Conservation (phyloP, 2,113 vertebrate genomes). For the Varanus komodoensis region DNA sequence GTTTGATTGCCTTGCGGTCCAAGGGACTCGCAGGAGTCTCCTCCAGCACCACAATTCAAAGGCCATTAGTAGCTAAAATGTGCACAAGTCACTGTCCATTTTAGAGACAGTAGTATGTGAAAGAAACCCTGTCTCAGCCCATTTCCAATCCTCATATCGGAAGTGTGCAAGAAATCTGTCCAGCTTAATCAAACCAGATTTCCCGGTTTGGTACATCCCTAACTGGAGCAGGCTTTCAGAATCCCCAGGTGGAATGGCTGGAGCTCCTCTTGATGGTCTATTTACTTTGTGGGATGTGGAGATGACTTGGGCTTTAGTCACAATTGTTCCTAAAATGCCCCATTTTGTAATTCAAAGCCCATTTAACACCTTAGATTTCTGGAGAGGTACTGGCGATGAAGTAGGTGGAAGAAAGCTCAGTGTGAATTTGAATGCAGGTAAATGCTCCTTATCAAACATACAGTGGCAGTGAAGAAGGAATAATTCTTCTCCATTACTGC, state of each 20-base stretch:
- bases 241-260: not conserved
- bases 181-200: too few relatives aligned
- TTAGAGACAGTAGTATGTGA: too few relatives aligned
- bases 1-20: too few relatives aligned
- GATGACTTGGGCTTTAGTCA: not conserved
- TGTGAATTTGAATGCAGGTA: not conserved
- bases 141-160: too few relatives aligned
- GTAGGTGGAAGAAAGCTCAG: not conserved
- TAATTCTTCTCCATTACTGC: not conserved
- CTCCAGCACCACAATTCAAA: too few relatives aligned
- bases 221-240: not conserved
- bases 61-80: too few relatives aligned
- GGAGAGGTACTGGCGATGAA: not conserved
- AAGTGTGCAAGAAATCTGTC: too few relatives aligned
- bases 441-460: not conserved
- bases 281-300: not conserved
- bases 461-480: not conserved
- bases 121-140: too few relatives aligned
- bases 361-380: not conserved
- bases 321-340: not conserved
- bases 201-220: too few relatives aligned
- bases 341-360: not conserved
- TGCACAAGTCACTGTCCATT: too few relatives aligned
- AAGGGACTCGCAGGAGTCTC: too few relatives aligned
- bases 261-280: not conserved